Conservation (phyloP, 2,797 vertebrate species). For the Discoglossus pictus region DNA sequence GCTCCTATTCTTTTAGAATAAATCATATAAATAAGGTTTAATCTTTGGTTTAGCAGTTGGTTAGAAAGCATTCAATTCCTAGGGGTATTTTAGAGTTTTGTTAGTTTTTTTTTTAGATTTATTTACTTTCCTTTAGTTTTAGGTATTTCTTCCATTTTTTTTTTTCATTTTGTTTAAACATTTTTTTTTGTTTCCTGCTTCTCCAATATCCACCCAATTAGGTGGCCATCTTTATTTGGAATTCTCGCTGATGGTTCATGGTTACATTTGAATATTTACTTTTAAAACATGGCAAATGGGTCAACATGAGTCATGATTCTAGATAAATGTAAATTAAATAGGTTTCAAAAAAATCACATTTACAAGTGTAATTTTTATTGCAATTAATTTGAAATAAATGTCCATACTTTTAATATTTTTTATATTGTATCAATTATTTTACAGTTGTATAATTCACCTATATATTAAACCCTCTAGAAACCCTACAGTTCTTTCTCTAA, state of each 20-base stretch:
- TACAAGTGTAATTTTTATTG: too few relatives aligned
- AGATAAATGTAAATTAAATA: too few relatives aligned
- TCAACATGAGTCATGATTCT: too few relatives aligned
- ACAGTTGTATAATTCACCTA: too few relatives aligned
- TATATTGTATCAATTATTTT: too few relatives aligned
- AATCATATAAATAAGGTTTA: conserved; percentile 11
- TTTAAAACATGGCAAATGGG: too few relatives aligned
- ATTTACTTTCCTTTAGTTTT: conserved; percentile 9
- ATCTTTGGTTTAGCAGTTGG: conserved; percentile 8
- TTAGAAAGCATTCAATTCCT: conserved; percentile 11
- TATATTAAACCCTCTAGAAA: too few relatives aligned
- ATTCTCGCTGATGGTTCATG: conserved; percentile 35
- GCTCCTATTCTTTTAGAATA: conserved; percentile 9
- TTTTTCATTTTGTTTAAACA: neutral
- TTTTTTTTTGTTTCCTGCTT: neutral
- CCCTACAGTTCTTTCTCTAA: too few relatives aligned
- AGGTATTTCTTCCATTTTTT: conserved; percentile 10
- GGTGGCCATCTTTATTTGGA: conserved; percentile 23
- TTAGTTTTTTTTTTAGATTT: conserved; percentile 5
- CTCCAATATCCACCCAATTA: neutral
- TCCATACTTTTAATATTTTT: too few relatives aligned
- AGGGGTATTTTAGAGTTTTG: conserved; percentile 14
- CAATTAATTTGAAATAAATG: too few relatives aligned
- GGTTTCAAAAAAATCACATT: too few relatives aligned
- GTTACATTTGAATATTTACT: neutral